Conservation (phyloP, 2,113 vertebrate genomes). For the Tachysurus fulvidraco region DNA sequence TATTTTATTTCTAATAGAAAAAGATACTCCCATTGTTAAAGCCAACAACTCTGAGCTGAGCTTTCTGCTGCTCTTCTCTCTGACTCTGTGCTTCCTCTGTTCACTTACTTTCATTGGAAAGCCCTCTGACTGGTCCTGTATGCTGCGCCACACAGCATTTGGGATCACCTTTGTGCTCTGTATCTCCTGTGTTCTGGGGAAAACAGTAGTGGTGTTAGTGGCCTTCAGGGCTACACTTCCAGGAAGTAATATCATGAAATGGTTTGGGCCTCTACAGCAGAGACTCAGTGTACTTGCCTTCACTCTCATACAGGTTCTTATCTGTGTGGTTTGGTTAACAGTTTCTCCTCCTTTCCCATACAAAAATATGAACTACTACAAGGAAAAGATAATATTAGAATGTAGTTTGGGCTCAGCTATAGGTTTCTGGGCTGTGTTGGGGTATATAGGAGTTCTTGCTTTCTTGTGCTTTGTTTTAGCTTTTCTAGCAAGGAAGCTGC, state of each 20-base stretch:
- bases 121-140: conserved; percentile 71
- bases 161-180: background rate
- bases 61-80: conserved; percentile 62
- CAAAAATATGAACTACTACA: conserved; percentile 55
- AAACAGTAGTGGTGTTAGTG: background rate
- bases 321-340: conserved; percentile 67
- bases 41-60: conserved; percentile 72
- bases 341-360: conserved; percentile 65
- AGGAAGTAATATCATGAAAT: background rate
- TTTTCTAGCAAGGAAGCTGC: conserved; percentile 55
- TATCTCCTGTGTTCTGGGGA: background rate
- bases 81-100: background rate
- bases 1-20: conserved; percentile 61
- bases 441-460: conserved; percentile 71
- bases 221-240: background rate
- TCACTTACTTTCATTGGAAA: conserved; percentile 51
- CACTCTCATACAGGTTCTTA: conserved; percentile 67
- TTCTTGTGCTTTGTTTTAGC: conserved; percentile 71
- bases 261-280: conserved; percentile 54
- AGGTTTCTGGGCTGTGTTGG: conserved; percentile 71
- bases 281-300: conserved; percentile 65
- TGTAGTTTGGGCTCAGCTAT: conserved; percentile 66
- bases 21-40: conserved; percentile 65
- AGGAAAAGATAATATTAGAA: conserved; percentile 68
- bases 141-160: conserved; percentile 42